Percentiles rank a stretch among this genome's conserved stretches.
Evolutionary conservation across 2,888 invertebrate species (phyloP).

Genomic region (Ptychoptera contaminata): DNA sequence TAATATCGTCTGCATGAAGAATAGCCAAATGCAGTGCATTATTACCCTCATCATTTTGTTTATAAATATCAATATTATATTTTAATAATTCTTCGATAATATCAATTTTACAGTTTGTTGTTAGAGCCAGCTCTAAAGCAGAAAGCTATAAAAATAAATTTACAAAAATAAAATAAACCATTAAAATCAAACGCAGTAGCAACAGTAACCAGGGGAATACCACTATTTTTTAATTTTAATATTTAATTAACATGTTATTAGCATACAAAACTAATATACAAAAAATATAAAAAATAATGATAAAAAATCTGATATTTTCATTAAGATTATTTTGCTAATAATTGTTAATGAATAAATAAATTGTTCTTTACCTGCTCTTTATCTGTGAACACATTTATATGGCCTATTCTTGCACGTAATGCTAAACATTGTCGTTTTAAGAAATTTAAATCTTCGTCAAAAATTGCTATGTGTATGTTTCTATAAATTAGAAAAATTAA

Average conservation of each 20-base stretch:
- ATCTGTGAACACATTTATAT: not conserved
- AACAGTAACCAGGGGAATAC: too few relatives aligned
- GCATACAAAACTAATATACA: too few relatives aligned
- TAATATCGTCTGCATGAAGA: slow-evolving; percentile 14
- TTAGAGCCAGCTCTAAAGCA: slow-evolving; percentile 15
- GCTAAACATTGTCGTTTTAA: not conserved
- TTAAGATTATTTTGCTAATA: too few relatives aligned
- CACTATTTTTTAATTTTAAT: too few relatives aligned
- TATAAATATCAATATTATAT: slow-evolving; percentile 15
- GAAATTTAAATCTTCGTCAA: not conserved
- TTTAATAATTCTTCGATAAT: slow-evolving; percentile 17
- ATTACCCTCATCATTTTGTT: slow-evolving; percentile 20
- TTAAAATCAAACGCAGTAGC: too few relatives aligned
- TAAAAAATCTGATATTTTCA: too few relatives aligned
- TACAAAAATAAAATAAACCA: too few relatives aligned
- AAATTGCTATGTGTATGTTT: not conserved
- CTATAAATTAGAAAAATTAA: not conserved
- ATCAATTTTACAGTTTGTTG: slow-evolving; percentile 15
- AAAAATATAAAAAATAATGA: too few relatives aligned
- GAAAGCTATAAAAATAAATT: slow-evolving; percentile 5
- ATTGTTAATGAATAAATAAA: too few relatives aligned
- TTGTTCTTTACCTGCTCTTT: not conserved
- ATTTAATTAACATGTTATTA: too few relatives aligned
- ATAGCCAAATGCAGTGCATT: slow-evolving; percentile 24
- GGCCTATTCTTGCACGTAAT: not conserved